Percentiles rank a stretch among this genome's conserved stretches.
Conservation (phyloP, 1,140 invertebrate species). For the Venustaconcha ellipsiformis region DNA sequence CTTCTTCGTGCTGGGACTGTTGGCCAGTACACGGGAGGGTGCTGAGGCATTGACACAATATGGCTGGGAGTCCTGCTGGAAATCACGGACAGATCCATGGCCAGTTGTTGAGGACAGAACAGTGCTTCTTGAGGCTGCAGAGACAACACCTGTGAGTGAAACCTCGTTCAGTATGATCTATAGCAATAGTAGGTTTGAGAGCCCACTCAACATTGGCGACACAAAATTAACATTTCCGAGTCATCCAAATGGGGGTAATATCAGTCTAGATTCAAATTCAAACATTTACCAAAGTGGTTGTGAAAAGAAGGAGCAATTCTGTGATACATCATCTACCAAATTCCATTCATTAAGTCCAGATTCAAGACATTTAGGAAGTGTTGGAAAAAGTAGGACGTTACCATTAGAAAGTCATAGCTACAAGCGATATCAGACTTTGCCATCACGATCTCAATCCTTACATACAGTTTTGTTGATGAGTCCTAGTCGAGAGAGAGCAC, state of each 20-base stretch:
- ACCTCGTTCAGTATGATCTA: conserved; percentile 28
- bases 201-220: conserved; percentile 8
- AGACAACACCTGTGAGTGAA: conserved; percentile 11
- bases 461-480: too few species aligned
- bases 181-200: conserved; percentile 23
- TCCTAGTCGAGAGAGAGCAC: too few species aligned
- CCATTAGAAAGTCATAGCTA: background rate
- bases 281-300: too few species aligned
- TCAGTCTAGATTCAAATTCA: too few species aligned
- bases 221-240: background rate
- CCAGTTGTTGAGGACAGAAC: conserved; percentile 81
- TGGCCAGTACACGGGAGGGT: conserved; percentile 85
- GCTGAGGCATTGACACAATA: conserved; percentile 80
- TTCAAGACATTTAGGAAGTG: too few species aligned
- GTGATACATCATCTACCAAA: too few species aligned
- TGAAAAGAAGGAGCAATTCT: too few species aligned
- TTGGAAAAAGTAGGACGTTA: conserved; percentile 11
- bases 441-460: conserved; percentile 19
- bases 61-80: conserved; percentile 86
- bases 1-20: conserved; percentile 86
- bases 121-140: conserved; percentile 37
- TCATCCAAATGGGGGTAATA: too few species aligned
- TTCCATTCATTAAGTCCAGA: too few species aligned
- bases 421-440: conserved; percentile 8
- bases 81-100: conserved; percentile 82